Percentiles rank a stretch among this genome's conserved stretches.
phyloP scores from a whole-genome alignment of 2,888 invertebrate species.

The Smittia sp. region DNA sequence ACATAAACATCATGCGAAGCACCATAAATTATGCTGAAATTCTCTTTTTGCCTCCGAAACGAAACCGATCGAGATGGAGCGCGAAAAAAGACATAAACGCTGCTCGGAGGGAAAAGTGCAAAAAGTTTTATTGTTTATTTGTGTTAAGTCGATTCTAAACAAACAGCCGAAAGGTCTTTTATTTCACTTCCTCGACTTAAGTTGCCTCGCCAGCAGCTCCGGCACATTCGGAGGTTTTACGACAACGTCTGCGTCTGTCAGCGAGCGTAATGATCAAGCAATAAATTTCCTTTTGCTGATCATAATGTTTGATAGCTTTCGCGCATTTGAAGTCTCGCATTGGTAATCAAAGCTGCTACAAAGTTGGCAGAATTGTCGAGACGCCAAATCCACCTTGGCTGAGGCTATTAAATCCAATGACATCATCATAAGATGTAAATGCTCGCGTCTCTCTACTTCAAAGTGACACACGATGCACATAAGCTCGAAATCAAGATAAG shows the following conservation, averaged over 20 bases:
- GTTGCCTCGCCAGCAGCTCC: not conserved
- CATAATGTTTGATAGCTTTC: not conserved
- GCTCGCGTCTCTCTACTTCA: not conserved
- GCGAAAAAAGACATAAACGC: not conserved
- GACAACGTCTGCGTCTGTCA: not conserved
- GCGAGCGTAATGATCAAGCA: not conserved
- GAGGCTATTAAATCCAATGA: not conserved
- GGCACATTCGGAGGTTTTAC: not conserved
- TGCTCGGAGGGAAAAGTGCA: not conserved
- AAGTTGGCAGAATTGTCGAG: too few relatives aligned
- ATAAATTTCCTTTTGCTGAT: not conserved
- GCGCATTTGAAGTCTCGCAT: too few relatives aligned
- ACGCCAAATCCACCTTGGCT: not conserved
- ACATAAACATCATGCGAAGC: constrained; percentile 5
- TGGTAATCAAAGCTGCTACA: too few relatives aligned
- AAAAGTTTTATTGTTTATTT: not conserved
- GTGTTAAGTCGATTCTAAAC: constrained; percentile 5
- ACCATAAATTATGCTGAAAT: constrained; percentile 19
- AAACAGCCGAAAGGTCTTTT: not conserved
- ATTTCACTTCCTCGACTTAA: not conserved
- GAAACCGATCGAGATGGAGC: not conserved
- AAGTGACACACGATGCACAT: constrained; percentile 17
- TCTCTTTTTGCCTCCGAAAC: not conserved
- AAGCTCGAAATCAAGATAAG: constrained; percentile 2
- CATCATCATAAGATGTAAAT: not conserved